Base-by-base conservation (phyloP, 2,888 invertebrate genomes). In the Drosophila fulvimacula region DNA sequence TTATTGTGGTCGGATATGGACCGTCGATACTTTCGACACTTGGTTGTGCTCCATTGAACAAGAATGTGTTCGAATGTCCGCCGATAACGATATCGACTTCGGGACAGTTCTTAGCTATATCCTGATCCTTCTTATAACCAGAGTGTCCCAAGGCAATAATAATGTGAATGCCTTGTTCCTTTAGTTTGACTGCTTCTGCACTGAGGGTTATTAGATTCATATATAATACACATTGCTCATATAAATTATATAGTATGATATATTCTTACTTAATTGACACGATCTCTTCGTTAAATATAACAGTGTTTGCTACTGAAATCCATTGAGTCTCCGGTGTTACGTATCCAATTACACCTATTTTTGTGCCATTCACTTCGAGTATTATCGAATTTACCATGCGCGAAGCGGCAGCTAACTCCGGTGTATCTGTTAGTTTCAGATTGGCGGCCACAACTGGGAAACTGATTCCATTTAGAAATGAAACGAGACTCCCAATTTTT, bases 111-210 rank as follows among this genome's bases (percentile, higher is more conserved):
- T 92, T 91, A 0, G 97, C 98, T 70, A 98, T 96, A 90, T 94
- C 93, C 90, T 95, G 93, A 90, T 98, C 98, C 77, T 94, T 94
- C 2, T 93, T 93, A 88, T 95, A 97, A 0, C 98, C 98, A 0
- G 97, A 96, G 93, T 98, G 98, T 0, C 98, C 98, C 32, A 98
- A 92, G 0, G 97, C 98, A 71, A 98, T 96, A 15, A 98, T 94
- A 55, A 97, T 96, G 21, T 96, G 94, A 0, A 97, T 93, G 5
- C 96, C 96, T 57, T 94, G 86, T 0, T 90, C 90, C 84, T 95
- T 95, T 1, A 97, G 92, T 52, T 90, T 93, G 10, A 93, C 92
- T 0, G 95, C 95, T 93, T 97, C 97, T 70, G 93, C 91, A 85
- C 93, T 93, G 13, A n/a, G n/a, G n/a, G n/a, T n/a, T n/a, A n/a